phyloP scores from a whole-genome alignment of 2,797 vertebrate genomes.

The Otolemur crassicaudatus region DNA sequence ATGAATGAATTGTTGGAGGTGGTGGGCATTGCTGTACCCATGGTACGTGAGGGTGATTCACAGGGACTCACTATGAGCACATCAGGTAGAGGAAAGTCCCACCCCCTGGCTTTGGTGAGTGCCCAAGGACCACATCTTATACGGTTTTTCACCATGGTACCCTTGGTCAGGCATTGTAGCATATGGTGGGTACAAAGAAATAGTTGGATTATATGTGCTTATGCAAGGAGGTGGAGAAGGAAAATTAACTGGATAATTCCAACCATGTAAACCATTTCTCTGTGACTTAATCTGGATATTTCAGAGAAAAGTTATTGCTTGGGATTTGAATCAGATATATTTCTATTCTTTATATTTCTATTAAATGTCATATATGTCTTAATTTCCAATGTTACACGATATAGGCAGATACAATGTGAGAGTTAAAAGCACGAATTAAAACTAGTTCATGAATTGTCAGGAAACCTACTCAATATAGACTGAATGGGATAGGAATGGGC shows the following conservation, averaged over 20 bases:
- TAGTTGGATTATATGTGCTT: neutral
- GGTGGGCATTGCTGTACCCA: neutral
- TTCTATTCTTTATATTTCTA: neutral
- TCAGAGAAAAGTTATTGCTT: neutral
- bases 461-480: neutral
- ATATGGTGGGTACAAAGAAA: neutral
- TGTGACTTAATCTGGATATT: neutral
- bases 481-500: neutral
- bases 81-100: neutral
- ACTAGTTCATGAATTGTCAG: slow-evolving; percentile 48
- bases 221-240: neutral
- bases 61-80: neutral
- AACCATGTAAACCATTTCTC: neutral
- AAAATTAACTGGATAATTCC: neutral
- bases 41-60: neutral
- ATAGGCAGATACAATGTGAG: neutral
- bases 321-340: neutral
- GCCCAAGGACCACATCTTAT: too few relatives aligned
- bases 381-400: neutral
- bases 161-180: neutral
- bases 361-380: neutral
- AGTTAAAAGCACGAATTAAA: slow-evolving; percentile 39
- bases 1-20: neutral
- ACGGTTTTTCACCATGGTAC: neutral
- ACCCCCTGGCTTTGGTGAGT: neutral